phyloP scores from a whole-genome alignment of 2,113 vertebrate species.

The Podarcis muralis region DNA sequence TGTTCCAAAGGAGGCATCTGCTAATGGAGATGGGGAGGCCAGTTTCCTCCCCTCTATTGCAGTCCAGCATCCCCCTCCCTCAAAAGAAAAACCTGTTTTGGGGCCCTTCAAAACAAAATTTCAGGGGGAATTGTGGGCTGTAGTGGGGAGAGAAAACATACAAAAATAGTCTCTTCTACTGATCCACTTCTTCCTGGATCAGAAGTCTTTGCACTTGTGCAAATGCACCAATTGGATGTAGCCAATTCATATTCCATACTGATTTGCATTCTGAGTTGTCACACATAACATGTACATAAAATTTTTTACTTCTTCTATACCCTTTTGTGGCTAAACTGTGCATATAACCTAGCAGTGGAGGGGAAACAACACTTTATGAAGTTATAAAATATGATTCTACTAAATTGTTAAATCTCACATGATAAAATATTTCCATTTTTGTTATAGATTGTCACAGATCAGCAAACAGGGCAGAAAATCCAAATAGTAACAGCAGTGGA shows the following conservation, averaged over 20 bases:
- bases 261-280: not conserved
- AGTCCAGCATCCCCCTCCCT: no score
- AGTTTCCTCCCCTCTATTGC: no score
- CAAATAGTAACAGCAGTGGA: constrained; percentile 96
- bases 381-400: not conserved
- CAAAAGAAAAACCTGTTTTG: no score
- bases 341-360: not conserved
- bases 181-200: no score
- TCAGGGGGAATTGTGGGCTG: not conserved
- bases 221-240: not conserved
- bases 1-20: not conserved
- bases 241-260: not conserved
- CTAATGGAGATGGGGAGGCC: no score
- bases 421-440: constrained; percentile 50
- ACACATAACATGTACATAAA: not conserved
- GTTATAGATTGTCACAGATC: constrained; percentile 94
- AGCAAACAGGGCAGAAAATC: constrained; percentile 97
- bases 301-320: not conserved
- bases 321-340: not conserved
- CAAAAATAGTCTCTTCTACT: not conserved
- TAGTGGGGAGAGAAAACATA: not conserved
- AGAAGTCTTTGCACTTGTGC: not conserved
- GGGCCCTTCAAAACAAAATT: not conserved
- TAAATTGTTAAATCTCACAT: not conserved
- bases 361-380: not conserved